Evolutionary conservation across 1,140 invertebrate species (phyloP).

Genomic region (Potamilus streckersoni): DNA sequence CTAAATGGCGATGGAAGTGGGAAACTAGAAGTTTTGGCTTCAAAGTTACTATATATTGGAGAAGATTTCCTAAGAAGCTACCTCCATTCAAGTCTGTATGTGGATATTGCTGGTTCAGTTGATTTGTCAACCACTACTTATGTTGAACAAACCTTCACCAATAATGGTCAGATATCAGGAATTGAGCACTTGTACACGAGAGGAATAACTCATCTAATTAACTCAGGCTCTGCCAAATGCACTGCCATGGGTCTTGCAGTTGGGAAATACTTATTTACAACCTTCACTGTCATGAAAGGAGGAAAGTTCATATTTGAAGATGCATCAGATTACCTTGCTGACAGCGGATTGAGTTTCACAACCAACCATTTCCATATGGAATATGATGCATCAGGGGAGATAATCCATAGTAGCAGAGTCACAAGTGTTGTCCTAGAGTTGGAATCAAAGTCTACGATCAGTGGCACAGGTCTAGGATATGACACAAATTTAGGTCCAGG

Average conservation of each 20-base stretch:
- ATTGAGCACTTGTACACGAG: conserved; percentile 40
- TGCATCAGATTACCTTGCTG: conserved; percentile 21
- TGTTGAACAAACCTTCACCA: conserved; percentile 34
- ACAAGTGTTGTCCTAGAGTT: conserved; percentile 33
- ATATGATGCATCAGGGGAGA: conserved; percentile 12
- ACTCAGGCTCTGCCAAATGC: conserved; percentile 31
- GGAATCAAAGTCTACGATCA: conserved; percentile 37
- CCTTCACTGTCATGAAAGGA: conserved; percentile 38
- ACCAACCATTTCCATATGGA: conserved; percentile 38
- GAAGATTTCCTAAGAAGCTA: conserved; percentile 29
- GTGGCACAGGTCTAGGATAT: conserved; percentile 40
- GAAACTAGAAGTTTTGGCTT: conserved; percentile 31
- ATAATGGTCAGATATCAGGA: conserved; percentile 39
- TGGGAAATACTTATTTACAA: conserved; percentile 36
- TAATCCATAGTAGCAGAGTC: conserved; percentile 18
- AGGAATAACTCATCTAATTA: conserved; percentile 22
- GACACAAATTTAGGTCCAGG: conserved; percentile 36
- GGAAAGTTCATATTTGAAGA: conserved; percentile 37
- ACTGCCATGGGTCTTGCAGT: conserved; percentile 7
- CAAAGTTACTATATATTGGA: conserved; percentile 28
- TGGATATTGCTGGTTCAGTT: conserved; percentile 18
- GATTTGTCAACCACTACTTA: conserved; percentile 40
- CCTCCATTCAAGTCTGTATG: conserved; percentile 33
- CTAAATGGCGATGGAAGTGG: conserved; percentile 44
- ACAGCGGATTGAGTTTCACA: conserved; percentile 21